Percentiles rank a stretch among this genome's conserved stretches.
Conservation (phyloP, 2,113 vertebrate species). For the Atlantisia rogersi region DNA sequence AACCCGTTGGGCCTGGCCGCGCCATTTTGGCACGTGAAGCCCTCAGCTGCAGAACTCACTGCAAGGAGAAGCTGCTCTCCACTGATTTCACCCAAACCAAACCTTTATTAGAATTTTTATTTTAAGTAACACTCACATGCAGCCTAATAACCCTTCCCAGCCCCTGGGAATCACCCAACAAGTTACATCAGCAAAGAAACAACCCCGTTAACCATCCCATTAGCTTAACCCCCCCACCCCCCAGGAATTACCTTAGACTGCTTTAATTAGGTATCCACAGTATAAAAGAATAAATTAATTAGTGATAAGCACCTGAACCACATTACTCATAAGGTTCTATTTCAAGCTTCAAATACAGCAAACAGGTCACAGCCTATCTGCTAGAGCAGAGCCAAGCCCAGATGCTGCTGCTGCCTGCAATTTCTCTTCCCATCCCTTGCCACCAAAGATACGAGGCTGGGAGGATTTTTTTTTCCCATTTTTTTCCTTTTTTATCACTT, state of each 20-base stretch:
- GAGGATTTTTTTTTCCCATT: neutral
- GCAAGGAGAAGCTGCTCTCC: neutral
- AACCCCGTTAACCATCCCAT: constrained; percentile 2
- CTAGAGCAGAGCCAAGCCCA: neutral
- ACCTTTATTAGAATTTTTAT: constrained; percentile 27
- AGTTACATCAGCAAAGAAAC: constrained; percentile 23
- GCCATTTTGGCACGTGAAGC: neutral
- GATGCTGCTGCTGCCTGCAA: neutral
- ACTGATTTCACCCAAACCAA: neutral
- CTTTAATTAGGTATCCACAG: constrained; percentile 72
- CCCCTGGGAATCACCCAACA: neutral
- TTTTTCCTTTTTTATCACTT: neutral
- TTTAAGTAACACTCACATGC: constrained; percentile 39
- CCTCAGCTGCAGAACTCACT: neutral
- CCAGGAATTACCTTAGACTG: constrained; percentile 37
- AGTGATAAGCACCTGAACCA: constrained; percentile 63
- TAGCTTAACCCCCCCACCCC: neutral
- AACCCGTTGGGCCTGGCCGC: neutral
- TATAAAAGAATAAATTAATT: constrained; percentile 76
- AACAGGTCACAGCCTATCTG: constrained; percentile 26
- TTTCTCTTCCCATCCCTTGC: neutral
- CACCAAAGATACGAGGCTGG: neutral
- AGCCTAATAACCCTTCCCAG: neutral
- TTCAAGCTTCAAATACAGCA: constrained; percentile 69
- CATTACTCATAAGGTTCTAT: constrained; percentile 49